Evolutionary conservation across 2,888 invertebrate species (phyloP).

Genomic region (Exephanes ischioxanthus): DNA sequence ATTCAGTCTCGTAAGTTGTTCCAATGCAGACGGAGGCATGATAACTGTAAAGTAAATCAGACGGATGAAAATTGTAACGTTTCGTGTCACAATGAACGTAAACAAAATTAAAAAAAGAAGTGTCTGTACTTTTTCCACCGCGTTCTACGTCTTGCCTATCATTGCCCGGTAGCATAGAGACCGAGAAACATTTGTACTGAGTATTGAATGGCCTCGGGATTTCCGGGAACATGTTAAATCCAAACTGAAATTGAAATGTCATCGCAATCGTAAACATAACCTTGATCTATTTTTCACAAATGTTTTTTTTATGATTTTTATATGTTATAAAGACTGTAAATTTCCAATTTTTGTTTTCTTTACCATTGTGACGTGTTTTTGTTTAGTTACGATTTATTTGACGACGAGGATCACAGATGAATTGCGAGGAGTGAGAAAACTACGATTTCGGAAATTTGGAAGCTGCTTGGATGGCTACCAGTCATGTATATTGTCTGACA

Average conservation of each 20-base stretch:
- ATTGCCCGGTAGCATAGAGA: constrained; percentile 97
- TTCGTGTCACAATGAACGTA: neutral
- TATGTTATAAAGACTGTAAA: neutral
- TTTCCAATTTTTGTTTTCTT: neutral
- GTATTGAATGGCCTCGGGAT: constrained; percentile 92
- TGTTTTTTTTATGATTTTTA: neutral
- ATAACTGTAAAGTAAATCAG: constrained; percentile 90
- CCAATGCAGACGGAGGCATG: constrained; percentile 98
- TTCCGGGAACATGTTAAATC: constrained; percentile 95
- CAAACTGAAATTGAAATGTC: constrained; percentile 89
- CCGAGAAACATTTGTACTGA: constrained; percentile 96
- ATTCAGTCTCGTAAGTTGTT: constrained; percentile 95
- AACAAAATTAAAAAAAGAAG: constrained; percentile 17
- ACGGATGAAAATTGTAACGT: neutral
- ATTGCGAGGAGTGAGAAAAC: neutral
- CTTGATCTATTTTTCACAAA: constrained; percentile 37
- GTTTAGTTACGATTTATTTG: neutral
- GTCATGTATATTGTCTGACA: neutral
- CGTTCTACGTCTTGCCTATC: constrained; percentile 97
- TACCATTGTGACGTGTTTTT: constrained; percentile 1
- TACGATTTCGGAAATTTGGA: neutral
- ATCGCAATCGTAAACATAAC: constrained; percentile 72
- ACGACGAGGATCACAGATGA: constrained; percentile 7
- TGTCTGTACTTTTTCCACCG: constrained; percentile 95
- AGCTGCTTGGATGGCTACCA: constrained; percentile 1